phyloP scores from a whole-genome alignment of 2,888 invertebrate genomes.

The Notodonta dromedarius region DNA sequence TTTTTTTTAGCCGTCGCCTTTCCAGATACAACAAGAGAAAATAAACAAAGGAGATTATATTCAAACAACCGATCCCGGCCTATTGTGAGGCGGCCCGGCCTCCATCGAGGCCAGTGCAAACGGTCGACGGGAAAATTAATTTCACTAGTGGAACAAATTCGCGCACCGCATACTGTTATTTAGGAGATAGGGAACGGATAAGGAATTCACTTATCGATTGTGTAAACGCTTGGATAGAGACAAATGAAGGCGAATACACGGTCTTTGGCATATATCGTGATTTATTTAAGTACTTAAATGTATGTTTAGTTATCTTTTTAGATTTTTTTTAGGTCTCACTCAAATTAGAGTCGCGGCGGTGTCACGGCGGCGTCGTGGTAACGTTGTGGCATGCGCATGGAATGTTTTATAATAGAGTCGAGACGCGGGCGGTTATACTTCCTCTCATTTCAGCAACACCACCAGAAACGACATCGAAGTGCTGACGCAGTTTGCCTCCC shows the following conservation, averaged over 20 bases:
- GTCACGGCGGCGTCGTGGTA: too few species aligned
- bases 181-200: not conserved
- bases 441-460: too few species aligned
- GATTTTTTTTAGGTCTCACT: too few species aligned
- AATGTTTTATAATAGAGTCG: too few species aligned
- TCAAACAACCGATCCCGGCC: slow-evolving; percentile 6
- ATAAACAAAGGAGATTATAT: slow-evolving; percentile 7
- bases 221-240: not conserved
- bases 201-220: not conserved
- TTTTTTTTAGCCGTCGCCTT: not conserved
- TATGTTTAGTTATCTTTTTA: too few species aligned
- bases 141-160: slow-evolving; percentile 9
- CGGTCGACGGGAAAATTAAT: slow-evolving; percentile 10
- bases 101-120: not conserved
- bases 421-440: too few species aligned
- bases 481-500: too few species aligned
- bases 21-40: slow-evolving; percentile 7
- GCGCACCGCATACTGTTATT: not conserved
- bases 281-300: too few species aligned
- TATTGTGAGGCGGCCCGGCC: not conserved
- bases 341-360: too few species aligned
- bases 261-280: too few species aligned
- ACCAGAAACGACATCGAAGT: too few species aligned
- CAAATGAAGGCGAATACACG: not conserved
- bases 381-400: too few species aligned